These are phyloP conservation scores for Hassar affinis DNA, from an alignment of 2,113 vertebrate species.

Conservation along the genomic window DNA sequence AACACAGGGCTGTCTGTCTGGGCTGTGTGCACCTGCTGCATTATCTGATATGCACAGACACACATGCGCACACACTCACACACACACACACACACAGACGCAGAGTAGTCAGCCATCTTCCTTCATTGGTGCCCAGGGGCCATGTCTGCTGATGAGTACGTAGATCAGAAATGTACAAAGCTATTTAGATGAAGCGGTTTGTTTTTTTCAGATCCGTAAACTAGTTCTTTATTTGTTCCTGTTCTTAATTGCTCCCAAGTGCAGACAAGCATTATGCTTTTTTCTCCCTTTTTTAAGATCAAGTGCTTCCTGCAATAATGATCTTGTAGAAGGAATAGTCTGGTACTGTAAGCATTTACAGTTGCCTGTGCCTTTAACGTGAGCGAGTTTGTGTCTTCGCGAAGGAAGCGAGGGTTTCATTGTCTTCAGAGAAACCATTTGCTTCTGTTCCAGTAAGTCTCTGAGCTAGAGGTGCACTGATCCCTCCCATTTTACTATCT, in stretches of 20 bases:
- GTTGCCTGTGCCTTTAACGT: neutral
- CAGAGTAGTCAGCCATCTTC: neutral
- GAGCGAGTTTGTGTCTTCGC: neutral
- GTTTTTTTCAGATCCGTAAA: neutral
- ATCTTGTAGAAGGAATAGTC: neutral
- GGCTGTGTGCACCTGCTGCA: constrained; percentile 57
- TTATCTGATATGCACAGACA: constrained; percentile 27
- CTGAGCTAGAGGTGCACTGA: neutral
- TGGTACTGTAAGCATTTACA: neutral
- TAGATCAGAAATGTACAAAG: neutral
- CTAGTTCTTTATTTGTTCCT: neutral
- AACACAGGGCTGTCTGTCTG: constrained; percentile 68
- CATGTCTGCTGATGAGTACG: neutral
- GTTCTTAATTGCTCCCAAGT: neutral
- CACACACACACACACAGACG: constrained; percentile 27
- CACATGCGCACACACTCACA: constrained; percentile 17
- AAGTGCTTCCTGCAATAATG: neutral
- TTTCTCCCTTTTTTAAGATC: neutral
- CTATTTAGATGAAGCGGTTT: neutral
- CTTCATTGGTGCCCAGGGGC: neutral
- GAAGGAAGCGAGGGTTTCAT: neutral
- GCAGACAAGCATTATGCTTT: neutral
- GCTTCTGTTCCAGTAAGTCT: constrained; percentile 16
- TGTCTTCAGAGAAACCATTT: neutral
- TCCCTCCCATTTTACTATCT: neutral